Base-by-base conservation (phyloP, 2,888 invertebrate species). In the Macrophya annulata region DNA sequence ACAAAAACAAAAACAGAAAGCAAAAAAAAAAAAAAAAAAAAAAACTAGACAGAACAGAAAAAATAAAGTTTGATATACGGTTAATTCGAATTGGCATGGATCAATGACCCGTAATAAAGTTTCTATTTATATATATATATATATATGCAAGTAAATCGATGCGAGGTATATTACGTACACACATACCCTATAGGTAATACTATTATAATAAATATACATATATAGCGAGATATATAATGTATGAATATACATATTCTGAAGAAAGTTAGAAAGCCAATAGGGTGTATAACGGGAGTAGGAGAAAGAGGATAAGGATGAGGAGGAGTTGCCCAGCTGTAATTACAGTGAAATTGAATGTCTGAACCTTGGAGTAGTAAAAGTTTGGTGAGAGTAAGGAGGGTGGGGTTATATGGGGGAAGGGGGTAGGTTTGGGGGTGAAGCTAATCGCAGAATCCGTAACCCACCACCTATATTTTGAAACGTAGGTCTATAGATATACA, bases 291-390 rank as follows among this genome's bases (percentile, higher is more conserved):
- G 25, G 25, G 62, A 4, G n/a, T 0, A n/a, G 10, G 6, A 5
- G 25, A 31, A 37, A 15, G 71, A n/a, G 43, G 31, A 72, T 17
- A 8, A 72, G 10, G n/a, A 43, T 43, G 76, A 48, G 17, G 21
- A 25, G 15, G 10, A 25, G 76, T 21, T 25, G 45, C 17, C 72
- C 25, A 25, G 43, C 15, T 43, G 76, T 48, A 76, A 76, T 76
- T 76, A 76, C 76, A 48, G 15, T 45, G 76, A 25, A 76, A 76
- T 76, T 76, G 76, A 76, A 76, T 48, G 55, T 79, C 79, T 48
- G 59, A 9, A 48, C 31, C 21, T 59, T 21, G 17, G 51, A 77
- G 76, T 45, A 37, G 21, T 37, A 40, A 71, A 37, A 43, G 71
- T 37, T n/a, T 37, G 40, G 10, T 8, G 71, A 40, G 0, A 4